Evolutionary conservation across 2,797 vertebrate genomes (phyloP).

Genomic region (Aphelocoma californica): DNA sequence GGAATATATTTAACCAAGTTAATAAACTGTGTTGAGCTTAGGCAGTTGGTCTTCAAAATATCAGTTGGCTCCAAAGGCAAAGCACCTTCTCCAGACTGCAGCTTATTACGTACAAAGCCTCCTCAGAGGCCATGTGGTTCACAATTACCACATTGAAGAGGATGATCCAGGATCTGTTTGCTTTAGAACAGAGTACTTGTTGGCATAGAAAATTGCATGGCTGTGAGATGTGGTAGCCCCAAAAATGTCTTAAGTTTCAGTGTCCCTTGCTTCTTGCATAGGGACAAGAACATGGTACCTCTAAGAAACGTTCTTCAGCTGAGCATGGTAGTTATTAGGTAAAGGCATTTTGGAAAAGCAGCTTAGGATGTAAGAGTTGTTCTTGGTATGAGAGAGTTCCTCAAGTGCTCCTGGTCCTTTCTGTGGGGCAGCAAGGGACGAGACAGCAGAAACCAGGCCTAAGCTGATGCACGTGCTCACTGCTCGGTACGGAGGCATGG

Average conservation of each 20-base stretch:
- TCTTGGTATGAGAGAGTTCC: not conserved
- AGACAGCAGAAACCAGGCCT: not conserved
- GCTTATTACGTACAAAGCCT: not conserved
- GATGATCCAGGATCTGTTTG: not conserved
- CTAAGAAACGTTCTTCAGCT: not conserved
- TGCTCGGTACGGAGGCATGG: fast-evolving
- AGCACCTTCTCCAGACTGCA: not conserved
- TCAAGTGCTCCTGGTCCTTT: not conserved
- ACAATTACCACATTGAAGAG: not conserved
- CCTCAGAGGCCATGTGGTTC: not conserved
- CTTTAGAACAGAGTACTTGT: not conserved
- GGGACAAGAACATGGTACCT: not conserved
- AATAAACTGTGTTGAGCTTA: not conserved
- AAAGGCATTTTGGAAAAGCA: not conserved
- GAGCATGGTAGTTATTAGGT: not conserved
- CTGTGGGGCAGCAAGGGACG: not conserved
- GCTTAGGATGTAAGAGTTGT: not conserved
- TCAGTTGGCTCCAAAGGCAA: not conserved
- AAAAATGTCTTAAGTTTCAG: not conserved
- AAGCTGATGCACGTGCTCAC: not conserved
- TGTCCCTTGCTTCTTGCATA: not conserved
- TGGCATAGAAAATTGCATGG: not conserved
- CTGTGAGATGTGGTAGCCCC: not conserved
- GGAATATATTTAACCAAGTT: not conserved
- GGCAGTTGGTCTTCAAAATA: not conserved